These are phyloP conservation scores for Erinaceus europaeus DNA, from an alignment of 2,113 vertebrate genomes.

Conservation along the genomic window DNA sequence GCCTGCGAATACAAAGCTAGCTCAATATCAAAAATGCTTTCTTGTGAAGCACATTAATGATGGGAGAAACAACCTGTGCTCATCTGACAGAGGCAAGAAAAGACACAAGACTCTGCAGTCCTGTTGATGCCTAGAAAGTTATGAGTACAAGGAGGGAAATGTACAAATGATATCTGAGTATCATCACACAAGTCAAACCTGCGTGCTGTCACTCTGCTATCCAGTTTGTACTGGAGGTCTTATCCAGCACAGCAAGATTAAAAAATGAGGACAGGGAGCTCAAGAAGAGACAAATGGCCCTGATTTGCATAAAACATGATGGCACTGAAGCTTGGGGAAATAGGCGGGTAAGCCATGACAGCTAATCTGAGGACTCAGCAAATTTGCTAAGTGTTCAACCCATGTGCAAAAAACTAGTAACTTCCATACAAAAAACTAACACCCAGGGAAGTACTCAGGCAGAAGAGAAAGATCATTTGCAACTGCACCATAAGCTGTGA, in stretches of 20 bases:
- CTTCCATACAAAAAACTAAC: too few species aligned
- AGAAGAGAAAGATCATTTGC: neutral
- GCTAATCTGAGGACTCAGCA: neutral
- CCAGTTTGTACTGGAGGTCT: neutral
- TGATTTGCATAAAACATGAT: neutral
- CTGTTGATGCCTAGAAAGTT: neutral
- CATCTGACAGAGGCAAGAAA: neutral
- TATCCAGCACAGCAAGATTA: neutral
- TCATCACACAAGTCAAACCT: neutral
- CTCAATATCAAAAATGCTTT: neutral
- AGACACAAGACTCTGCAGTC: accelerated
- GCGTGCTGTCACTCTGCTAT: neutral
- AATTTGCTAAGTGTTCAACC: neutral
- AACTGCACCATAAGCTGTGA: too few species aligned
- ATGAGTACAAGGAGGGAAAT: accelerated
- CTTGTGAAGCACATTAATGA: too few species aligned
- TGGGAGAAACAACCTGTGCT: accelerated
- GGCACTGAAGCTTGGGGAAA: neutral
- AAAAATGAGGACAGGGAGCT: neutral
- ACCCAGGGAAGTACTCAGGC: too few species aligned
- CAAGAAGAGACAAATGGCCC: too few species aligned
- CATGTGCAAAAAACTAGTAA: too few species aligned
- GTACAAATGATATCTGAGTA: accelerated
- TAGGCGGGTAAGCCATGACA: neutral
- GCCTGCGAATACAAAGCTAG: too few species aligned